These are phyloP conservation scores for Megaustenia siamemsis DNA, from an alignment of 2,888 invertebrate genomes.

Conservation along the genomic window DNA sequence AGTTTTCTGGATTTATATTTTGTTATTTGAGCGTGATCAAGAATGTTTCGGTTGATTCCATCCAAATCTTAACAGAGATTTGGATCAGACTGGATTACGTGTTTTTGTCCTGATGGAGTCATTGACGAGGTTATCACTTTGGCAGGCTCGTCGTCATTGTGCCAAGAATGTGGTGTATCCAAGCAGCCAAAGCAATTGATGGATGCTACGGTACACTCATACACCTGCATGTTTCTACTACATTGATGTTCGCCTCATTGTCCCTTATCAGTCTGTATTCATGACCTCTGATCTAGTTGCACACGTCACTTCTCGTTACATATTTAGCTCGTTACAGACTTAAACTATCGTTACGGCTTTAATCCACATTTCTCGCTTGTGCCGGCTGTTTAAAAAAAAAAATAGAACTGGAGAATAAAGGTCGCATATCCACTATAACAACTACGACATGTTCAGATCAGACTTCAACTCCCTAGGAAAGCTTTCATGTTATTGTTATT, in stretches of 20 bases:
- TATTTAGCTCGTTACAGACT: too few species aligned
- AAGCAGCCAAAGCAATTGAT: conserved; percentile 48
- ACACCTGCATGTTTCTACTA: neutral
- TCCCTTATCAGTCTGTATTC: neutral
- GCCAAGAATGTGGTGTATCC: conserved; percentile 47
- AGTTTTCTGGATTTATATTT: neutral
- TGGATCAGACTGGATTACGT: conserved; percentile 19
- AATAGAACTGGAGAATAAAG: too few species aligned
- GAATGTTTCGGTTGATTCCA: neutral
- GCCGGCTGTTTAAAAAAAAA: too few species aligned
- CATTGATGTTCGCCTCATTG: neutral
- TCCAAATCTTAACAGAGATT: conserved; percentile 23
- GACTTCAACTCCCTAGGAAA: too few species aligned
- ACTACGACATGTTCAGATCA: too few species aligned
- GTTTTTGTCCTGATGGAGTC: conserved; percentile 34
- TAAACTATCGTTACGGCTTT: too few species aligned
- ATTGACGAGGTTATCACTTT: conserved; percentile 1
- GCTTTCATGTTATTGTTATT: too few species aligned
- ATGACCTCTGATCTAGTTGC: neutral
- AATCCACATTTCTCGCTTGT: too few species aligned
- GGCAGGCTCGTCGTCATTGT: conserved; percentile 12
- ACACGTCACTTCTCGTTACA: neutral
- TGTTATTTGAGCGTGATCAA: too few species aligned
- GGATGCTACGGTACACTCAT: conserved; percentile 41
- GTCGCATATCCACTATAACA: too few species aligned